phyloP scores from a whole-genome alignment of 2,113 vertebrate genomes.

The Muntiacus reevesi region DNA sequence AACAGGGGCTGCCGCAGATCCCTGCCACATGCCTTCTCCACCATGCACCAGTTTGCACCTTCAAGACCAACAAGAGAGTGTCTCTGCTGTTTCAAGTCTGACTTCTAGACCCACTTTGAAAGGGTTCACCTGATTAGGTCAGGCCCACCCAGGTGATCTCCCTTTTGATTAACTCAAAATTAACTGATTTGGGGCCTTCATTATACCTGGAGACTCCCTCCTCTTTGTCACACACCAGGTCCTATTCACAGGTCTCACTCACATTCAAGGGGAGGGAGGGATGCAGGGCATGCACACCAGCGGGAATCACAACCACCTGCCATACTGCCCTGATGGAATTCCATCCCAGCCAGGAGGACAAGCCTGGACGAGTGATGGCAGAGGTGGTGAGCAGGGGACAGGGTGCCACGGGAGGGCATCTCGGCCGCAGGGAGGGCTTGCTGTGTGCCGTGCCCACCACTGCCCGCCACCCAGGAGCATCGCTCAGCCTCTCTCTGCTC shows the following conservation, averaged over 20 bases:
- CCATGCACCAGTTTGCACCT: not conserved
- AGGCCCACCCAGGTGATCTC: not conserved
- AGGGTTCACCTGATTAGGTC: not conserved
- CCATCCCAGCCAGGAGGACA: too few relatives aligned
- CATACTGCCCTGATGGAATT: not conserved
- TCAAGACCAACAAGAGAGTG: fast-evolving
- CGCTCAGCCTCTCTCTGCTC: not conserved
- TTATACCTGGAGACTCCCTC: not conserved
- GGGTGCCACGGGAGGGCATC: too few relatives aligned
- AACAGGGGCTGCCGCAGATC: not conserved
- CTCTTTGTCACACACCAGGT: not conserved
- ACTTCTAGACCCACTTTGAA: not conserved
- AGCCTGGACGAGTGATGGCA: fast-evolving
- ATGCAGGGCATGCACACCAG: fast-evolving
- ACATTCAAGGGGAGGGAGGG: not conserved
- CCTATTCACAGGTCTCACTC: not conserved
- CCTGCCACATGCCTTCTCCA: not conserved
- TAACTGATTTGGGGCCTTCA: not conserved
- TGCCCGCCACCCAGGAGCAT: not conserved
- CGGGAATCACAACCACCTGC: not conserved
- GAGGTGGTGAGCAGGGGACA: fast-evolving
- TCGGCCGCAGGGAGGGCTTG: not conserved
- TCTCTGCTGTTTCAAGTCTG: not conserved
- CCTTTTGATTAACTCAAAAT: not conserved
- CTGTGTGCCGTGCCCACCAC: not conserved